Base-by-base conservation (phyloP, 2,797 vertebrate genomes). In the Gallinago nigripennis region DNA sequence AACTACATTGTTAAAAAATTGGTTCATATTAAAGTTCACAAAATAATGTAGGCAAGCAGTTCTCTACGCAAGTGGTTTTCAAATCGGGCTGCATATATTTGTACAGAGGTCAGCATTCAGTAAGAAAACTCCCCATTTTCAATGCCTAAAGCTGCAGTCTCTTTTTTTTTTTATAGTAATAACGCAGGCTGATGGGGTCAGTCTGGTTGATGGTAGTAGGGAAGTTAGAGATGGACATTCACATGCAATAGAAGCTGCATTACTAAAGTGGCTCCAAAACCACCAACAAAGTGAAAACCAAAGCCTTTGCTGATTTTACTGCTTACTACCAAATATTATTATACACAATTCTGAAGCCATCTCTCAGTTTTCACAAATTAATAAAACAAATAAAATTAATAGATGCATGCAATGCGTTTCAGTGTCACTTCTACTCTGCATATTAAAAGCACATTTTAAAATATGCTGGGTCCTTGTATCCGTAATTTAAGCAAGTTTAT, bases 401-500 rank as follows among this genome's bases (percentile, higher is more conserved):
- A 53, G 60, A 60, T 1, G 19, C 33, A 35, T 5, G 27, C 13
- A 37, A 77, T 58, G 21, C 18, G n/a, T 75, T 90, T 41, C 64
- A 53, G 58, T 35, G 71, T 33, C 64, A 77, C 51, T 82, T 87
- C 41, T 61, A 43, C 23, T 86, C 63, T 43, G 30, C 11, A 66
- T 39, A 61, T 57, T 31, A 6, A 82, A 90, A 89, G 30, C 6
- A 2, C 30, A 46, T 80, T 85, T 86, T 57, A 53, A 95, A 95
- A 89, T 33, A 70, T 1, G 6, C 60, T 80, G 43, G 8, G 31
- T 82, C 25, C 41, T 48, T 46, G 6, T 25, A 64, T n/a, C 11
- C 3, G 13, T 91, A 82, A 94, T 95, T 91, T 54, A 83, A 86
- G 31, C n/a, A 85, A 68, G 50, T 68, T 89, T 93, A 92, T 87